Base-by-base conservation (phyloP, 2,797 vertebrate species). In the Falco rusticolus region DNA sequence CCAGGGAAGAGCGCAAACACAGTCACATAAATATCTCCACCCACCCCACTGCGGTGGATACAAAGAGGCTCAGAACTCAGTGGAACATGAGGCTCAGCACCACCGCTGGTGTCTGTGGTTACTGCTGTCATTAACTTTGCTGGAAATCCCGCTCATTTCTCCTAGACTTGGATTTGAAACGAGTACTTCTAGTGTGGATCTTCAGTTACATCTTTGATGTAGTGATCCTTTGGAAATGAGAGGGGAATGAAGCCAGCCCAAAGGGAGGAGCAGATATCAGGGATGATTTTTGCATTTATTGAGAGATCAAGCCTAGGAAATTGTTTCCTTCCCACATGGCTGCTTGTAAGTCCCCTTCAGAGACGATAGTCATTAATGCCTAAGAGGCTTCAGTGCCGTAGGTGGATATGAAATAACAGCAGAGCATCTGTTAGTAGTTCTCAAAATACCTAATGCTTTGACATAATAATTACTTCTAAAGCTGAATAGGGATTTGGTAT, bases 261-360 rank as follows among this genome's bases (percentile, higher is more conserved):
- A 80, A 85, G 68, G 90, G 85, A 95, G 51, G 91, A 92, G 83
- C 15, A 84, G 86, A 57, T 64, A 79, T 26, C 77, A 82, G 69
- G 43, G 83, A 77, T 82, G 70, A 74, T 66, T 84, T 91, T 79
- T 95, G 80, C 74, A 39, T 90, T 84, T 93, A 68, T 90, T 82
- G 85, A 94, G 83, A 87, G 74, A 94, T 96, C 80, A 92, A 93
- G 50, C 77, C 83, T 43, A 74, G 83, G 84, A 96, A 95, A 95
- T 93, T 64, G 94, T 91, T 93, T 92, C 77, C 83, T 90, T 94
- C 93, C 94, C 96, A 91, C 81, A 17, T 17, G 83, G 80, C 70
- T 89, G 66, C 90, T 93, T 28, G 1, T 63, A 56, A 90, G 91
- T 91, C 90, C 77, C 70, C 83, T 82, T 80, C 70, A 59, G 94